These are phyloP conservation scores for Psophia crepitans DNA, from an alignment of 2,113 vertebrate species.

Conservation along the genomic window DNA sequence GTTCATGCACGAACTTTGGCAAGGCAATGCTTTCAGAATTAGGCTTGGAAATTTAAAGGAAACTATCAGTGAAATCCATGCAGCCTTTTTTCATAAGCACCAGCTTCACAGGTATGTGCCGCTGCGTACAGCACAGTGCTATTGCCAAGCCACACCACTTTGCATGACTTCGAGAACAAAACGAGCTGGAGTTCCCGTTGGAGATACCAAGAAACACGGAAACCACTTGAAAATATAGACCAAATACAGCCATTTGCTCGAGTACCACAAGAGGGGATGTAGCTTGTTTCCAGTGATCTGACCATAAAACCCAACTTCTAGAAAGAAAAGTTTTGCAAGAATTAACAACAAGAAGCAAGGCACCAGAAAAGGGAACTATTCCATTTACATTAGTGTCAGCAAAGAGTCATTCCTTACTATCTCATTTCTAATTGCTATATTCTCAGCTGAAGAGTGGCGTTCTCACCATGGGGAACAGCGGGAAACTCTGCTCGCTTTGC, in stretches of 20 bases:
- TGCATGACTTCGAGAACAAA: neutral
- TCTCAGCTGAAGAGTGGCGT: neutral
- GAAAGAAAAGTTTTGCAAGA: neutral
- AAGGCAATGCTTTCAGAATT: neutral
- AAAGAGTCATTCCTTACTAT: neutral
- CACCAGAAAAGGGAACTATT: neutral
- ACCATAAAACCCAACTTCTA: neutral
- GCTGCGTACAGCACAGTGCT: fast-evolving
- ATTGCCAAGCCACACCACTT: neutral
- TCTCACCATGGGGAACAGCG: neutral
- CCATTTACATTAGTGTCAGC: neutral
- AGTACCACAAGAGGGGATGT: neutral
- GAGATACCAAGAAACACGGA: neutral
- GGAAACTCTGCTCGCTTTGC: neutral
- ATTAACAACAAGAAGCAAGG: neutral
- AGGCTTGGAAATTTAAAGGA: neutral
- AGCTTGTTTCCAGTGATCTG: neutral
- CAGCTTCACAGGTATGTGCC: neutral
- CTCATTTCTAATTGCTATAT: neutral
- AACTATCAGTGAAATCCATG: neutral
- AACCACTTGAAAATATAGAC: neutral
- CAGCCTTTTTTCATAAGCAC: neutral
- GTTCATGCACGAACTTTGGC: neutral
- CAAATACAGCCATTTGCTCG: neutral
- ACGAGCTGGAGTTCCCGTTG: neutral